A percentile compares a stretch with the other conserved stretches of the same genome.
These are phyloP conservation scores for Drosophila tanythrix DNA, from an alignment of 2,888 invertebrate genomes.

Conservation along the genomic window DNA sequence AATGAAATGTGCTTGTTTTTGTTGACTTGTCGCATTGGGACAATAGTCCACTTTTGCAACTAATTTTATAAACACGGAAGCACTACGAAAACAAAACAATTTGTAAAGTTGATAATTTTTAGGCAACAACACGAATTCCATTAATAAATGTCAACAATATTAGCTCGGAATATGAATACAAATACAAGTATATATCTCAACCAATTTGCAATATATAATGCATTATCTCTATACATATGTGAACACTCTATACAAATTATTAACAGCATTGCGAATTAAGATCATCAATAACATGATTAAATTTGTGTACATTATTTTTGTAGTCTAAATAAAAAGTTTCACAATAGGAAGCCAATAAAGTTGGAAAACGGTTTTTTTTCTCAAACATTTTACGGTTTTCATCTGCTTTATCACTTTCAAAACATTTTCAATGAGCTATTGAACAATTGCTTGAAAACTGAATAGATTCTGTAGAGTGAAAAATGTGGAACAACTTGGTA, in stretches of 20 bases:
- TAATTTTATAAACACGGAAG: conserved; percentile 32
- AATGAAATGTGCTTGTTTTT: neutral
- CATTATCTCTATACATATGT: neutral
- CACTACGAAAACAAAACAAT: neutral
- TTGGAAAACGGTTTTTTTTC: neutral
- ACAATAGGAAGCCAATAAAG: neutral
- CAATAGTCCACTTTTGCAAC: conserved; percentile 61
- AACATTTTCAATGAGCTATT: neutral
- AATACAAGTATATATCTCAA: neutral
- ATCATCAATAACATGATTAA: neutral
- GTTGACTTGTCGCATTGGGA: conserved; percentile 5
- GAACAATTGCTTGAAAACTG: neutral
- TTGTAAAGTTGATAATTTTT: neutral
- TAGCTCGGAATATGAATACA: neutral
- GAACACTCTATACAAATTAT: neutral
- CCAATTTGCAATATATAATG: neutral
- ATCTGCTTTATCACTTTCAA: neutral
- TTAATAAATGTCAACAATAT: neutral
- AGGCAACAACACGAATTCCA: neutral
- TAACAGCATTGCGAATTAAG: neutral
- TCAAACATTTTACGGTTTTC: neutral
- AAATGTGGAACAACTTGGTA: neutral
- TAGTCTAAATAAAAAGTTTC: neutral
- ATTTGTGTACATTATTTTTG: neutral
- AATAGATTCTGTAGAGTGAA: neutral